Evolutionary conservation across 2,888 invertebrate genomes (phyloP).

Genomic region (Petrophora chlorosata): DNA sequence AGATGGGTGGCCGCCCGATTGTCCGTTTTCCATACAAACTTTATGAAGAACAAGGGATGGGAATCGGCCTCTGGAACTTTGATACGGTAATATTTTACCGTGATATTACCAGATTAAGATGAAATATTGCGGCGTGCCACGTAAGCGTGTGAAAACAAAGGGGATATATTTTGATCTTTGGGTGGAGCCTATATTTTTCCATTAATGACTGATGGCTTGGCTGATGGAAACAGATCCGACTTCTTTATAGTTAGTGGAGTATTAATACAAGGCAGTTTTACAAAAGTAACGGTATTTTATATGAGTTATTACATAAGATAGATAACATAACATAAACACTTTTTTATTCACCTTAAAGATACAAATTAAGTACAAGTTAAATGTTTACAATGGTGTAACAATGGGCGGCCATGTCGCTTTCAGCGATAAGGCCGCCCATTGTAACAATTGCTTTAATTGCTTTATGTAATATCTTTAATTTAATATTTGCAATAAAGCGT

Average conservation of each 20-base stretch:
- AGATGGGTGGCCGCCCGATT: slow-evolving; percentile 56
- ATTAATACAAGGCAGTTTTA: not conserved
- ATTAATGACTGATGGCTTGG: slow-evolving; percentile 6
- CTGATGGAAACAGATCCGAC: slow-evolving; percentile 1
- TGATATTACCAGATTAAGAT: slow-evolving; percentile 40
- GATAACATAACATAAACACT: no score
- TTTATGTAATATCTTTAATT: no score
- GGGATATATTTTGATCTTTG: slow-evolving; percentile 13
- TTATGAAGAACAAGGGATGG: slow-evolving; percentile 54
- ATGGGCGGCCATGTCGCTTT: no score
- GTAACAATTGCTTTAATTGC: no score
- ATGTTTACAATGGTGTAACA: no score
- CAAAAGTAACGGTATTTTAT: no score
- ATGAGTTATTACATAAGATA: no score
- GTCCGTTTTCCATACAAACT: slow-evolving; percentile 62
- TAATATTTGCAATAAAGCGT: no score
- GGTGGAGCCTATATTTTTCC: slow-evolving; percentile 15
- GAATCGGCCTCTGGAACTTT: slow-evolving; percentile 48
- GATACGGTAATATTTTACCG: slow-evolving; percentile 47
- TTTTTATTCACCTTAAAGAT: no score
- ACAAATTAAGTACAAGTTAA: no score
- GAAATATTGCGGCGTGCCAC: slow-evolving; percentile 23
- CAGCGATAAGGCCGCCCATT: no score
- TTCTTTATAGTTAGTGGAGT: not conserved
- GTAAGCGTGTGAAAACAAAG: slow-evolving; percentile 17